Conservation (phyloP, 2,888 invertebrate genomes). For the Eudemis profundana region DNA sequence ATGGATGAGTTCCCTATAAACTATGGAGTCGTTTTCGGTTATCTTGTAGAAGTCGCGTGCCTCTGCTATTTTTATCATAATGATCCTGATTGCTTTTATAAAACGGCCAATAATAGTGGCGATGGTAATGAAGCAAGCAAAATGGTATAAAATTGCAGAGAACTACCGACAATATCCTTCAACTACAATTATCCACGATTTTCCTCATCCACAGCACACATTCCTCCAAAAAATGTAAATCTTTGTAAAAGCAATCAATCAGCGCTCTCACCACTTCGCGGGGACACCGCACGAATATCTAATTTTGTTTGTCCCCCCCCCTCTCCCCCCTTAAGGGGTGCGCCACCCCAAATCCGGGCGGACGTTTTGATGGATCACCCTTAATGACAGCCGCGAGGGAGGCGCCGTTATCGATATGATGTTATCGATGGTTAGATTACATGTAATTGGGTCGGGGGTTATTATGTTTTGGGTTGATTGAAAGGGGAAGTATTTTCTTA, state of each 20-base stretch:
- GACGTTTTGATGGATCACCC: conserved; percentile 86
- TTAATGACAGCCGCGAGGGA: conserved; percentile 81
- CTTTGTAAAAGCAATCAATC: conserved; percentile 77
- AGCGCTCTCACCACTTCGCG: conserved; percentile 75
- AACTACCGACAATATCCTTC: neutral
- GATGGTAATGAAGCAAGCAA: too few species aligned
- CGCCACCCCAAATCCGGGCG: conserved; percentile 81
- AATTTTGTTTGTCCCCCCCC: conserved; percentile 79
- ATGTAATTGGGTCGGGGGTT: conserved; percentile 58
- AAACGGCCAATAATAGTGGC: too few species aligned
- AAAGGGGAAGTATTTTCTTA: conserved; percentile 10
- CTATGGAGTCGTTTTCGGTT: too few species aligned
- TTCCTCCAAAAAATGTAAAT: conserved; percentile 57
- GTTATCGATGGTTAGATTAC: conserved; percentile 55
- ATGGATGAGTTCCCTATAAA: too few species aligned
- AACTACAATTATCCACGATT: conserved; percentile 21
- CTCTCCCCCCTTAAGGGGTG: conserved; percentile 48
- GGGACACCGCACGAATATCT: conserved; percentile 83
- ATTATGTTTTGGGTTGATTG: conserved; percentile 20
- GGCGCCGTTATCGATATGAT: conserved; percentile 53
- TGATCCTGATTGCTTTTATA: too few species aligned
- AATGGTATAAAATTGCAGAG: too few species aligned
- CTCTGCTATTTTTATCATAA: too few species aligned
- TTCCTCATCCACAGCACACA: neutral
- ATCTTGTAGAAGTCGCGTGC: too few species aligned